A percentile compares a stretch with the other conserved stretches of the same genome.
Conservation (phyloP, 2,888 invertebrate genomes). For the Heliconius sara region DNA sequence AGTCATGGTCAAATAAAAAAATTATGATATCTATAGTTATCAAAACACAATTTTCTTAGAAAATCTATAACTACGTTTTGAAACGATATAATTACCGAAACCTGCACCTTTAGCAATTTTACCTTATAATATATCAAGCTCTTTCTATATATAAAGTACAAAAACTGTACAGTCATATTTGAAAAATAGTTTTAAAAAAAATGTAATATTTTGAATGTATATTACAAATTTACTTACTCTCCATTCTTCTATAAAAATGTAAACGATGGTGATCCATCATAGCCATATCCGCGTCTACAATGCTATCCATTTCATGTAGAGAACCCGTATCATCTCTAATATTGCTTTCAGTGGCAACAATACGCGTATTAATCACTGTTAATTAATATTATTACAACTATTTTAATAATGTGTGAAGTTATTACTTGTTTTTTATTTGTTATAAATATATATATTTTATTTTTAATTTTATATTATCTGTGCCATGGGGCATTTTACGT, state of each 20-base stretch:
- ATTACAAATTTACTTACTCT: slow-evolving; percentile 59
- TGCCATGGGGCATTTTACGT: slow-evolving; percentile 20
- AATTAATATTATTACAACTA: slow-evolving; percentile 19
- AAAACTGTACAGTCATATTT: not conserved
- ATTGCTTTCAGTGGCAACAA: slow-evolving; percentile 35
- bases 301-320: slow-evolving; percentile 79
- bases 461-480: not conserved
- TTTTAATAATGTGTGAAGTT: not conserved
- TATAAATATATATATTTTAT: not conserved
- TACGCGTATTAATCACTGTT: slow-evolving; percentile 20
- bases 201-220: not conserved
- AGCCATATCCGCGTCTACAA: slow-evolving; percentile 79
- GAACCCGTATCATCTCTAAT: slow-evolving; percentile 63
- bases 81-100: too few species aligned
- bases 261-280: slow-evolving; percentile 75
- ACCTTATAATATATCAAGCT: not conserved
- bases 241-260: slow-evolving; percentile 76
- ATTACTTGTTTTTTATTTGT: not conserved
- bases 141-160: not conserved
- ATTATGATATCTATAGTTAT: not conserved
- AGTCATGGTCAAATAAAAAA: not conserved
- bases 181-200: not conserved
- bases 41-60: not conserved
- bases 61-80: not conserved
- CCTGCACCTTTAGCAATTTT: not conserved